Conservation (phyloP, 2,797 vertebrate species). For the Phyllotis vaccarum region DNA sequence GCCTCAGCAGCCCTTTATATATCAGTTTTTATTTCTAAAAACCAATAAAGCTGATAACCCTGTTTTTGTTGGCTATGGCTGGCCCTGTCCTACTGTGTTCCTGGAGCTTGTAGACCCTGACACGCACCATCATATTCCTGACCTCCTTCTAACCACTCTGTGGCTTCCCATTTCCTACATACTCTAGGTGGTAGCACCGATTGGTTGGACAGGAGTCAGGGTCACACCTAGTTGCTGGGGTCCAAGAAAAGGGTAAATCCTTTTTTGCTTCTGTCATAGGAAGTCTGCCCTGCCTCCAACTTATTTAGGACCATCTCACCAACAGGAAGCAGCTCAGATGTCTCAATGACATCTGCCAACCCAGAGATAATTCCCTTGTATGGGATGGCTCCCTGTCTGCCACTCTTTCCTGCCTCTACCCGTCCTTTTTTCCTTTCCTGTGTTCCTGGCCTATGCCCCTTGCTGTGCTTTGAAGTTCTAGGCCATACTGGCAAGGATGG, state of each 20-base stretch:
- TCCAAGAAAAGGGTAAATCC: background rate
- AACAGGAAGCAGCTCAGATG: background rate
- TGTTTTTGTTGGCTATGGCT: background rate
- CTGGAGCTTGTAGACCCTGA: background rate
- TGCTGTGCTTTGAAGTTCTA: background rate
- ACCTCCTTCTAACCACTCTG: background rate
- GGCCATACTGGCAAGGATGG: background rate
- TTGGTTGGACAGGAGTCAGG: background rate
- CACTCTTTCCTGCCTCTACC: background rate
- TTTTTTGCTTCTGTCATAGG: background rate
- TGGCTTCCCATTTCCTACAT: background rate
- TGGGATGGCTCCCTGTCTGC: background rate
- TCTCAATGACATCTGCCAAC: background rate
- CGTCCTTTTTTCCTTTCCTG: background rate
- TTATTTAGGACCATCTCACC: background rate
- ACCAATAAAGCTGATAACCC: background rate
- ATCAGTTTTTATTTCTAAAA: background rate
- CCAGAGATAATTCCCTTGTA: background rate
- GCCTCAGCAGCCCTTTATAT: background rate
- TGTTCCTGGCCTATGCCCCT: background rate
- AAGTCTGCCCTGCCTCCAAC: background rate
- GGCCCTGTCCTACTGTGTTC: background rate
- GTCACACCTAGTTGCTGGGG: background rate
- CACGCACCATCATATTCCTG: too few species aligned
- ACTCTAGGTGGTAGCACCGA: background rate